Conservation (phyloP, 2,797 vertebrate species). For the Enteromius mattozi region DNA sequence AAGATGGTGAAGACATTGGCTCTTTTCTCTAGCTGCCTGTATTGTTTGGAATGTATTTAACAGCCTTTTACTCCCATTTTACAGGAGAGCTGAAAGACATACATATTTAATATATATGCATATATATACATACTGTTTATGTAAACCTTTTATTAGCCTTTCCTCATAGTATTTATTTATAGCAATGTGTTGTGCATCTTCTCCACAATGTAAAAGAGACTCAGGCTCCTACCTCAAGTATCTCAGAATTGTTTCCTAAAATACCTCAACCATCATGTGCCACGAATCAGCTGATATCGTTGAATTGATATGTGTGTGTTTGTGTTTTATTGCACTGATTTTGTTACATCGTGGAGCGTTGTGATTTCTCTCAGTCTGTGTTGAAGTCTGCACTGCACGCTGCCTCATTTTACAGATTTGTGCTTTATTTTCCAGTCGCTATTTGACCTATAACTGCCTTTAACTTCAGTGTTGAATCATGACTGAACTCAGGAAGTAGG, state of each 20-base stretch:
- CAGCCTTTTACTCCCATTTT: conserved; percentile 80
- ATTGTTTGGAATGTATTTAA: conserved; percentile 71
- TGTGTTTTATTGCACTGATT: conserved; percentile 8
- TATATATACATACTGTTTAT: conserved; percentile 54
- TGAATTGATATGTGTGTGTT: not conserved
- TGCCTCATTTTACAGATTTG: not conserved
- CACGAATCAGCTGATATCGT: not conserved
- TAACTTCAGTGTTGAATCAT: conserved; percentile 10
- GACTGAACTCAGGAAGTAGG: conserved; percentile 19
- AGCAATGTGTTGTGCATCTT: conserved; percentile 70
- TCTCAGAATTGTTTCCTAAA: not conserved
- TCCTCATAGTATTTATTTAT: conserved; percentile 69
- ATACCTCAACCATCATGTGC: not conserved
- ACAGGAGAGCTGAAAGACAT: conserved; percentile 80
- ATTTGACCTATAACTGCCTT: conserved; percentile 16
- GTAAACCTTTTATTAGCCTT: conserved; percentile 77
- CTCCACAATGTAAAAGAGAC: conserved; percentile 46
- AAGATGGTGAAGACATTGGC: conserved; percentile 70
- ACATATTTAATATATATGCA: conserved; percentile 81
- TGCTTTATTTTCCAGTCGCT: not conserved
- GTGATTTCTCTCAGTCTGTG: conserved; percentile 17
- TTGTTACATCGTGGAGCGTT: not conserved
- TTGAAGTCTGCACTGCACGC: not conserved
- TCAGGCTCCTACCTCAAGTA: not conserved
- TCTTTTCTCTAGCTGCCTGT: conserved; percentile 63